phyloP scores from a whole-genome alignment of 64 coral and sea anemone species.

The Platygyra sinensis region DNA sequence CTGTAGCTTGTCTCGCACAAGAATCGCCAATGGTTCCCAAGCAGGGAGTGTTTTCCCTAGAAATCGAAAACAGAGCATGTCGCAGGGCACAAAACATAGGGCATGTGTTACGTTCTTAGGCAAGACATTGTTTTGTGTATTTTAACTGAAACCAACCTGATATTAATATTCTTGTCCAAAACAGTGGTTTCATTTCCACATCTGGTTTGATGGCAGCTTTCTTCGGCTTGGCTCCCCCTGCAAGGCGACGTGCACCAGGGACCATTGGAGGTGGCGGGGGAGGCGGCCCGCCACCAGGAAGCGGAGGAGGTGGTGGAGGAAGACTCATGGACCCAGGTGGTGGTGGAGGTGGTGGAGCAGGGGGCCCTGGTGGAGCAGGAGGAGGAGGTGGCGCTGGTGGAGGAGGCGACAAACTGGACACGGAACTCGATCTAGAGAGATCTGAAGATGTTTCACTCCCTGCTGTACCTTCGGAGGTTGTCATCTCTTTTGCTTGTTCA shows the following conservation, averaged over 20 bases:
- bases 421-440: constrained; percentile 29
- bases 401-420: constrained; percentile 22
- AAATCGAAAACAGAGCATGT: no score
- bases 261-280: constrained; percentile 74
- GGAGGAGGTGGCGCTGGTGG: constrained; percentile 53
- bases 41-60: no score
- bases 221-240: constrained; percentile 52
- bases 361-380: not conserved
- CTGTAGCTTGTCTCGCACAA: no score
- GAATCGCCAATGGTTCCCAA: no score
- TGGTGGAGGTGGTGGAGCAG: constrained; percentile 71
- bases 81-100: no score
- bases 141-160: constrained; percentile 22
- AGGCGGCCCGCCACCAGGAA: constrained; percentile 43
- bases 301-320: constrained; percentile 77
- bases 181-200: constrained; percentile 99
- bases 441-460: constrained; percentile 31
- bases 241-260: constrained; percentile 15
- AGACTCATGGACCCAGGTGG: constrained; percentile 39
- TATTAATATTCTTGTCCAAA: constrained; percentile 94
- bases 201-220: constrained; percentile 87
- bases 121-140: not conserved
- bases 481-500: constrained; percentile 57
- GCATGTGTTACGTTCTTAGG: no score
- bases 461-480: not conserved